A percentile compares a stretch with the other conserved stretches of the same genome.
Conservation (phyloP, 2,797 vertebrate genomes). For the Rhinichthys osculus region DNA sequence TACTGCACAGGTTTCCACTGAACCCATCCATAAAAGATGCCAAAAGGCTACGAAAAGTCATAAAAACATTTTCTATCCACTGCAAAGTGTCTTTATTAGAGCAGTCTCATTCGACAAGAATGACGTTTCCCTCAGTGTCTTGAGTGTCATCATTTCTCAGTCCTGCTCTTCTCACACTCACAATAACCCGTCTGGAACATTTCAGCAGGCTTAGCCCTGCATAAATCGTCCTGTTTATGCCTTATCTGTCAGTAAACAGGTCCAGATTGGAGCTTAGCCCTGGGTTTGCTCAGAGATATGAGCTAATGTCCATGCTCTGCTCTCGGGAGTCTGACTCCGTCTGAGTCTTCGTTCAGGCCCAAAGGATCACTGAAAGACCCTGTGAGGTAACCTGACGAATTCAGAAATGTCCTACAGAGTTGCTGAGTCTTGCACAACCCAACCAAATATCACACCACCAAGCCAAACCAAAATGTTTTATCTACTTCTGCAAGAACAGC, state of each 20-base stretch:
- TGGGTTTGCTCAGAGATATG: constrained; percentile 52
- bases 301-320: constrained; percentile 50
- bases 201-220: background rate
- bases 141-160: constrained; percentile 6
- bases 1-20: background rate
- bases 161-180: constrained; percentile 25
- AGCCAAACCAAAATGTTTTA: constrained; percentile 34
- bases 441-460: background rate
- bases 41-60: background rate
- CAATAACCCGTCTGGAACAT: constrained; percentile 19
- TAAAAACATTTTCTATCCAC: background rate
- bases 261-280: constrained; percentile 47
- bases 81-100: background rate
- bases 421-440: constrained; percentile 24
- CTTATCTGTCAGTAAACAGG: constrained; percentile 56
- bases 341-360: constrained; percentile 37
- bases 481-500: constrained; percentile 44
- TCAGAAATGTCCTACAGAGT: constrained; percentile 42
- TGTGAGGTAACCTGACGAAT: constrained; percentile 36
- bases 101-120: background rate
- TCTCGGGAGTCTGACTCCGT: constrained; percentile 34
- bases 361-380: constrained; percentile 55
- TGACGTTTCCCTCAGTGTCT: constrained; percentile 15
- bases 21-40: background rate
- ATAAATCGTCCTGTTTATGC: constrained; percentile 59